phyloP scores from a whole-genome alignment of 2,888 invertebrate species.

The Orthosia cruda region DNA sequence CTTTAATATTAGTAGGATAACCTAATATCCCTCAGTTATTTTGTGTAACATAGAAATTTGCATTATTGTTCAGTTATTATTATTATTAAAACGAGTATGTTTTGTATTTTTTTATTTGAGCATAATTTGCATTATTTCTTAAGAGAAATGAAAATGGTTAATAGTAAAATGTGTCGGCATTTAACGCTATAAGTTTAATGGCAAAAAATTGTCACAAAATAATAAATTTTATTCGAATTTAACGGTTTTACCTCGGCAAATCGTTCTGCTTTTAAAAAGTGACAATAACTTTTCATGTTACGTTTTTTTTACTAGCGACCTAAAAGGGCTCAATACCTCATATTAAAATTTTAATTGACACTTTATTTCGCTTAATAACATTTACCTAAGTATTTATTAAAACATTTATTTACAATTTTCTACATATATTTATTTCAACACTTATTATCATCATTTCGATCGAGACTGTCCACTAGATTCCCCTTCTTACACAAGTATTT shows the following conservation, averaged over 20 bases:
- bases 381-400: conserved; percentile 28
- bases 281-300: neutral
- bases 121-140: neutral
- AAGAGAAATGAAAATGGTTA: too few relatives aligned
- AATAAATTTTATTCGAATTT: neutral
- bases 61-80: neutral
- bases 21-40: neutral
- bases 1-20: neutral
- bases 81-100: neutral
- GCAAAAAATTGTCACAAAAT: neutral
- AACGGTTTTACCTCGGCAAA: neutral
- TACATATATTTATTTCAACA: conserved; percentile 17
- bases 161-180: neutral
- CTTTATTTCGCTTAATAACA: neutral
- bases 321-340: neutral
- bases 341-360: conserved; percentile 47
- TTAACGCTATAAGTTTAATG: too few relatives aligned
- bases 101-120: conserved; percentile 31
- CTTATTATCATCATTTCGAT: neutral
- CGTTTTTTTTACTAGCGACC: conserved; percentile 3
- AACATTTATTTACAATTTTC: neutral
- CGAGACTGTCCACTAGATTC: neutral
- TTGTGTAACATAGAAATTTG: neutral
- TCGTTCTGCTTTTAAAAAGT: neutral
- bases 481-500: neutral